Percentiles rank a stretch among this genome's conserved stretches.
phyloP scores from a whole-genome alignment of 2,888 invertebrate species.

The Athetis lepigone region DNA sequence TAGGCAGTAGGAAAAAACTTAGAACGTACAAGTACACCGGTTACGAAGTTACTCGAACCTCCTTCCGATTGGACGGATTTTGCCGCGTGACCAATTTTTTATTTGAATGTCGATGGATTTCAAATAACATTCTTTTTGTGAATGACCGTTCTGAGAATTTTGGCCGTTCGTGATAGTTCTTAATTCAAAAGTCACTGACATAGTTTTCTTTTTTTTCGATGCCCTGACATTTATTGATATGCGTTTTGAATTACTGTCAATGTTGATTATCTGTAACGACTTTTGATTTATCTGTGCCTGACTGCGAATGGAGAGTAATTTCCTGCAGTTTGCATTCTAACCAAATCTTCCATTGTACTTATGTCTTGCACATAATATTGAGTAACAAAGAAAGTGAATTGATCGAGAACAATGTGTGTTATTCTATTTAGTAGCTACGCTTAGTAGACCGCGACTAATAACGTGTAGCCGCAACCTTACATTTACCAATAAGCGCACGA shows the following conservation, averaged over 20 bases:
- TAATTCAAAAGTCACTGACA: slow-evolving; percentile 39
- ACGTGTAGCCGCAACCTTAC: slow-evolving; percentile 29
- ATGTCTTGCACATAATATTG: not conserved
- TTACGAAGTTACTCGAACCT: slow-evolving; percentile 25
- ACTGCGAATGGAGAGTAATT: too few species aligned
- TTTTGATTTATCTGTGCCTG: slow-evolving; percentile 5
- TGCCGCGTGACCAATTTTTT: slow-evolving; percentile 44
- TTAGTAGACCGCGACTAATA: slow-evolving; percentile 47
- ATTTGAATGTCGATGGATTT: slow-evolving; percentile 42
- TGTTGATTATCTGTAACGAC: slow-evolving; percentile 13
- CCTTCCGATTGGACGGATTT: slow-evolving; percentile 16
- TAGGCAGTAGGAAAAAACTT: slow-evolving; percentile 66
- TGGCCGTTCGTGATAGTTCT: slow-evolving; percentile 35
- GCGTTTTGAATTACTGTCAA: slow-evolving; percentile 16
- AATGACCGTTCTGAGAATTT: slow-evolving; percentile 46
- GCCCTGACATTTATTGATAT: slow-evolving; percentile 32
- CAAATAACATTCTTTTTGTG: slow-evolving; percentile 32
- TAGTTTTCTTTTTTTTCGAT: slow-evolving; percentile 7
- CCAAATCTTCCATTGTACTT: slow-evolving; percentile 6
- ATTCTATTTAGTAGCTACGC: slow-evolving; percentile 20
- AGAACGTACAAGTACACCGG: slow-evolving; percentile 54
- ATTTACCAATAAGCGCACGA: slow-evolving; percentile 28
- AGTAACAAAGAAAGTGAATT: slow-evolving; percentile 9
- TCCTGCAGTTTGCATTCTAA: not conserved
- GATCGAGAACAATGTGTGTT: slow-evolving; percentile 26